phyloP scores from a whole-genome alignment of 1,140 invertebrate species.

The Drosophila leontia region DNA sequence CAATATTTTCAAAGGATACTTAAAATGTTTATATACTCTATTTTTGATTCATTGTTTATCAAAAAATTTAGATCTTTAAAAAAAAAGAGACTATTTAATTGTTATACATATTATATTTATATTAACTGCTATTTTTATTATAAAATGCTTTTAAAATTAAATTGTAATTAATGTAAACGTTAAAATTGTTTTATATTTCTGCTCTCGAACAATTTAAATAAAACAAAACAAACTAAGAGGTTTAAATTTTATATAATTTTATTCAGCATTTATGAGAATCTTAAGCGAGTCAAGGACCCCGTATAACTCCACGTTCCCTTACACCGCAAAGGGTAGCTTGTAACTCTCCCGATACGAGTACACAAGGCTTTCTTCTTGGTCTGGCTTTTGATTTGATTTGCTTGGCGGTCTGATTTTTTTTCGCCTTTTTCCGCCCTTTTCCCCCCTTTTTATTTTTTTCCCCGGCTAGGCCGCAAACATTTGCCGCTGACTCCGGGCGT shows the following conservation, averaged over 20 bases:
- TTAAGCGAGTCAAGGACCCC: background rate
- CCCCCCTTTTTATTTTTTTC: conserved; percentile 1
- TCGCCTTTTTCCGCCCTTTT: conserved; percentile 3
- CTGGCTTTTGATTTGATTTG: conserved; percentile 63
- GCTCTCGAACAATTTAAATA: background rate
- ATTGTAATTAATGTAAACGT: too few species aligned
- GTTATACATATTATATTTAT: too few species aligned
- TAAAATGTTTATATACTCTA: too few species aligned
- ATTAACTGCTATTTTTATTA: background rate
- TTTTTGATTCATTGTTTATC: too few species aligned
- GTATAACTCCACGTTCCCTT: background rate
- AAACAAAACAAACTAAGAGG: background rate
- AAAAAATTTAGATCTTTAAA: too few species aligned
- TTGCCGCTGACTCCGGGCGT: conserved; percentile 49
- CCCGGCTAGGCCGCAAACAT: conserved; percentile 63
- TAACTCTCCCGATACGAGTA: conserved; percentile 23
- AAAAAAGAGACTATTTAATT: too few species aligned
- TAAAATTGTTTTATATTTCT: too few species aligned
- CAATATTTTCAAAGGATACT: too few species aligned
- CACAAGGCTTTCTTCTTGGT: conserved; percentile 39
- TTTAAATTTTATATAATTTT: background rate
- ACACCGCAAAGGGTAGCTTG: background rate
- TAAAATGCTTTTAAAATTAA: background rate
- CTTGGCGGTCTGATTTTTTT: conserved; percentile 27
- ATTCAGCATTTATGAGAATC: background rate